phyloP scores from a whole-genome alignment of 2,888 invertebrate species.

The Stenotaenia linearis region DNA sequence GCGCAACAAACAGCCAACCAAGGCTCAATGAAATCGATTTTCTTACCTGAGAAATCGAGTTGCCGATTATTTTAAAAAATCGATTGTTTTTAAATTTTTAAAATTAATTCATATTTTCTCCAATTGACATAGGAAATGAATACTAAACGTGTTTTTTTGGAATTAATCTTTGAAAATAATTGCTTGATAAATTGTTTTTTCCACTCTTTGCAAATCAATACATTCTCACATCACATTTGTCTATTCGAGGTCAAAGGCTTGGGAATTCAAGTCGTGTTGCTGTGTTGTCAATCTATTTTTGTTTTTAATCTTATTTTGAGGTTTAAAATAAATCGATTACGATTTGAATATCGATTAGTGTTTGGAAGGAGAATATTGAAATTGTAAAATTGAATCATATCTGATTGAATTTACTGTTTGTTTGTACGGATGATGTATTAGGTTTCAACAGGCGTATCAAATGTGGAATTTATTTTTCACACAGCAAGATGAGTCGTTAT shows the following conservation, averaged over 20 bases:
- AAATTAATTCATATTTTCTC: no score
- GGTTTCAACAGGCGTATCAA: neutral
- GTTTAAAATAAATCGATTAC: neutral
- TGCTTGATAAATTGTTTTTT: neutral
- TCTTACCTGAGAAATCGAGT: neutral
- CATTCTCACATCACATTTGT: neutral
- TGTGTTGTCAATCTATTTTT: neutral
- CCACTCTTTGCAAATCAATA: neutral
- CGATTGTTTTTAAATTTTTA: no score
- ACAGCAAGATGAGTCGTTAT: neutral
- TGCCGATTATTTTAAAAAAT: neutral
- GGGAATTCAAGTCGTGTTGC: neutral
- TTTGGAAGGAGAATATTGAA: no score
- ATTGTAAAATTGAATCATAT: no score
- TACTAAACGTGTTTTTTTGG: no score
- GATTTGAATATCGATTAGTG: neutral
- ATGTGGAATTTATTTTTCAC: neutral
- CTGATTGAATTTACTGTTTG: neutral
- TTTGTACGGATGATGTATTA: neutral
- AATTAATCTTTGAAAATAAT: neutral
- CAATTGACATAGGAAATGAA: no score
- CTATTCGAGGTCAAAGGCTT: neutral
- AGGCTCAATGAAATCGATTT: neutral
- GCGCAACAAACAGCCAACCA: neutral
- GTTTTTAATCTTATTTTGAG: neutral